These are phyloP conservation scores for Morbakka virulenta DNA, from an alignment of 30 jellyfish, hydroid and myxozoan species.

Conservation along the genomic window DNA sequence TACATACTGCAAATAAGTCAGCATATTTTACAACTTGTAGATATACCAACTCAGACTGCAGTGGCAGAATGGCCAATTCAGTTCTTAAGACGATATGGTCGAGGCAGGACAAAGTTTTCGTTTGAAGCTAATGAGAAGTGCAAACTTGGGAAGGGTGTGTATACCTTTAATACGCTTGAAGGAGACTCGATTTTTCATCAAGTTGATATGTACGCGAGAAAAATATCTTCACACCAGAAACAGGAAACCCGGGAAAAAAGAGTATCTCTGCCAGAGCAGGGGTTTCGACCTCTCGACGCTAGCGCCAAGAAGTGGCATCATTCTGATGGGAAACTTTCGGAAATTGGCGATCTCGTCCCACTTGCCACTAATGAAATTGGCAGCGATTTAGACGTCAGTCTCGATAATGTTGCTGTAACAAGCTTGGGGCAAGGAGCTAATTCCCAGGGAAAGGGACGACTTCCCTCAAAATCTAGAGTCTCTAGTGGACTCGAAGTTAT, in stretches of 20 bases:
- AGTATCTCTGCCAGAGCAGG: conserved; percentile 61
- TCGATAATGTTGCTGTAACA: conserved; percentile 1
- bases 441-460: background rate
- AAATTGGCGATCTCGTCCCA: conserved; percentile 30
- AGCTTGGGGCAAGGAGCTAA: background rate
- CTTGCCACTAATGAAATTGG: conserved; percentile 29
- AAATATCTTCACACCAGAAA: conserved; percentile 55
- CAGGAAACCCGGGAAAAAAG: conserved; percentile 49
- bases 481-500: conserved; percentile 7
- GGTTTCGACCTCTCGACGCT: conserved; percentile 68
- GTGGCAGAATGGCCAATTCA: conserved; percentile 99
- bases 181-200: conserved; percentile 95
- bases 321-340: conserved; percentile 90
- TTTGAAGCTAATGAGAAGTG: conserved; percentile 98
- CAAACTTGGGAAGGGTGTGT: conserved; percentile 86
- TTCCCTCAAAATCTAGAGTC: background rate
- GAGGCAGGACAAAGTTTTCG: conserved; percentile 96
- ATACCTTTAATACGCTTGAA: conserved; percentile 89
- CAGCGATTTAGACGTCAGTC: conserved; percentile 46
- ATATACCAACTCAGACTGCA: conserved; percentile 53
- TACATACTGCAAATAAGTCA: conserved; percentile 87
- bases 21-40: conserved; percentile 45
- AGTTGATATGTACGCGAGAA: conserved; percentile 83
- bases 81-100: conserved; percentile 90
- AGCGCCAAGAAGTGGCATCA: conserved; percentile 63